A percentile compares a stretch with the other conserved stretches of the same genome.
phyloP scores from a whole-genome alignment of 92 coral and sea anemone genomes.

The Phymanthus crucifer region DNA sequence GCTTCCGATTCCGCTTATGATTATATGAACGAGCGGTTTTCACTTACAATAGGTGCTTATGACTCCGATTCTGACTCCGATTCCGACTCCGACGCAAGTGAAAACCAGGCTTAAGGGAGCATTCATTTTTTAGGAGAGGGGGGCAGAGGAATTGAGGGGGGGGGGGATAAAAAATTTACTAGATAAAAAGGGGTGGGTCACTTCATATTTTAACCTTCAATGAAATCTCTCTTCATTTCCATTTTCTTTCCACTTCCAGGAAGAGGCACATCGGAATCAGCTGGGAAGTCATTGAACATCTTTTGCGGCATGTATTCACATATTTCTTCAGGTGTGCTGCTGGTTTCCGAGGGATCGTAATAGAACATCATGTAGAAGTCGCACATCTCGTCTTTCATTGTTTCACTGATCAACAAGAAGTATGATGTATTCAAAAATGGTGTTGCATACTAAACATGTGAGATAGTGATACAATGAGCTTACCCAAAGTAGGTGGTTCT shows the following conservation, averaged over 20 bases:
- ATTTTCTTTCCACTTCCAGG: slow-evolving; percentile 65
- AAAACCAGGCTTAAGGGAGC: no score
- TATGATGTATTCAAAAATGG: neutral
- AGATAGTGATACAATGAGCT: neutral
- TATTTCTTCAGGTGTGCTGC: slow-evolving; percentile 25
- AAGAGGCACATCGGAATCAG: slow-evolving; percentile 72
- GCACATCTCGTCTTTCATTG: slow-evolving; percentile 99
- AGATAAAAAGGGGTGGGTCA: no score
- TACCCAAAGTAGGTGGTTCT: slow-evolving; percentile 79
- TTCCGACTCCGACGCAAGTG: no score
- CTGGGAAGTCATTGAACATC: slow-evolving; percentile 51
- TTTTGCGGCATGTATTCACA: neutral
- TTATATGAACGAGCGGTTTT: no score
- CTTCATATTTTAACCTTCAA: no score
- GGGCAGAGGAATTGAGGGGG: no score
- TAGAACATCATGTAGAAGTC: slow-evolving; percentile 96
- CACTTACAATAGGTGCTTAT: no score
- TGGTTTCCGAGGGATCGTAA: slow-evolving; percentile 48
- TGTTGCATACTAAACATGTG: no score
- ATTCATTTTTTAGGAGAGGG: no score
- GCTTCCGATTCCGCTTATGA: no score
- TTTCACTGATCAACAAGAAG: slow-evolving; percentile 50
- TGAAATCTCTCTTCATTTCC: slow-evolving; percentile 78
- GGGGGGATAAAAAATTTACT: no score
- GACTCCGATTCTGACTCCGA: no score